Percentiles rank a stretch among this genome's conserved stretches.
These are phyloP conservation scores for Zaprionus lineosus DNA, from an alignment of 2,888 invertebrate species.

Conservation along the genomic window DNA sequence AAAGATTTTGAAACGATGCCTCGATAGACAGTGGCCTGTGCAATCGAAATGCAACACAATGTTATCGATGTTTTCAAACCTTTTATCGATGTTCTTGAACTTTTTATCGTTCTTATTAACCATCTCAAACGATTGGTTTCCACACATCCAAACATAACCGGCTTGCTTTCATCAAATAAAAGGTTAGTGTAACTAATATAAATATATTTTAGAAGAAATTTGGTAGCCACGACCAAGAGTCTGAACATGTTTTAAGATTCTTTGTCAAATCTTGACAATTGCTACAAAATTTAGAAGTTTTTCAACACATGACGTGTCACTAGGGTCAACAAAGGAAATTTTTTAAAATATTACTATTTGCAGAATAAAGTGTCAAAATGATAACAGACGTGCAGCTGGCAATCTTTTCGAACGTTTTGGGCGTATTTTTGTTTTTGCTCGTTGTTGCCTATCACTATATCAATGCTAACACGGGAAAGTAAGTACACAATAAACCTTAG, in stretches of 20 bases:
- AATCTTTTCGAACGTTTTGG: slow-evolving; percentile 96
- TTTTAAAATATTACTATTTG: slow-evolving; percentile 19
- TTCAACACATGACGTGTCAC: slow-evolving; percentile 63
- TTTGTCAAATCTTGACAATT: not conserved
- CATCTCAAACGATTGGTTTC: slow-evolving; percentile 10
- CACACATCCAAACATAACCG: slow-evolving; percentile 37
- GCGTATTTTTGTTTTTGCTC: slow-evolving; percentile 94
- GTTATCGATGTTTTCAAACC: slow-evolving; percentile 2
- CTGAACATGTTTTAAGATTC: too few relatives aligned
- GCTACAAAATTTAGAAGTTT: not conserved
- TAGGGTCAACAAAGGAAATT: slow-evolving; percentile 1
- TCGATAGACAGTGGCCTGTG: too few relatives aligned
- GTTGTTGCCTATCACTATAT: slow-evolving; percentile 99
- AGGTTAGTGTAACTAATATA: slow-evolving; percentile 31
- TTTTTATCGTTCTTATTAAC: too few relatives aligned
- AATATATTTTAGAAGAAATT: not conserved
- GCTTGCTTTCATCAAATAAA: slow-evolving; percentile 49
- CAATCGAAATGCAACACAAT: too few relatives aligned
- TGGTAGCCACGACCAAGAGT: too few relatives aligned
- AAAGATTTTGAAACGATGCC: too few relatives aligned
- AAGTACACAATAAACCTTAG: slow-evolving; percentile 32
- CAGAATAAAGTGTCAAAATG: slow-evolving; percentile 85
- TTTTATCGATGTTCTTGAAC: slow-evolving; percentile 24
- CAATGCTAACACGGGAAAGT: slow-evolving; percentile 87
- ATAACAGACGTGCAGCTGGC: slow-evolving; percentile 98